These are phyloP conservation scores for Stegostoma tigrinum DNA, from an alignment of 2,113 vertebrate species.

Conservation along the genomic window DNA sequence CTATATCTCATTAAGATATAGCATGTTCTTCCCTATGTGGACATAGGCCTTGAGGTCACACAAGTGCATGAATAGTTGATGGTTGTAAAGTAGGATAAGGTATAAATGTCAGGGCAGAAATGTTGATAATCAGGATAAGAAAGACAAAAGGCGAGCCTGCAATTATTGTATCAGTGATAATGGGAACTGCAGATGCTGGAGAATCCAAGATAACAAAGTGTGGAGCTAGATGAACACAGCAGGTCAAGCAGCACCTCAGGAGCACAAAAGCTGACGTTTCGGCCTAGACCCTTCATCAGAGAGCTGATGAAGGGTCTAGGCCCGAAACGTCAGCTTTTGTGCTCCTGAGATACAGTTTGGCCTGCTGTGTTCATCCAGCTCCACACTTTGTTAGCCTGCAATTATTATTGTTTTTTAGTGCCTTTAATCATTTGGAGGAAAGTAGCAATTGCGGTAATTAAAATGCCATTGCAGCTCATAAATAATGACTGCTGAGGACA, in stretches of 20 bases:
- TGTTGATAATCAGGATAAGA: constrained; percentile 37
- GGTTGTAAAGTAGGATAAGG: constrained; percentile 40
- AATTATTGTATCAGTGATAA: too few relatives aligned
- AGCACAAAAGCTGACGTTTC: too few relatives aligned
- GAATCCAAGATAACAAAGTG: too few relatives aligned
- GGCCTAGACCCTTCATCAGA: too few relatives aligned
- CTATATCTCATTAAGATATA: constrained; percentile 48
- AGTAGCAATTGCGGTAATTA: constrained; percentile 26
- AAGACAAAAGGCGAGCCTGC: constrained; percentile 39
- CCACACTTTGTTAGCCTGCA: too few relatives aligned
- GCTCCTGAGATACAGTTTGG: too few relatives aligned
- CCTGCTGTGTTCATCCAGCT: too few relatives aligned
- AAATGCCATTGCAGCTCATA: constrained; percentile 2
- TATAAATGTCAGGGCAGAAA: constrained; percentile 39
- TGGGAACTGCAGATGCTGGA: too few relatives aligned
- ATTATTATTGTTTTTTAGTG: constrained; percentile 37
- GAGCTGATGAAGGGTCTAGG: too few relatives aligned
- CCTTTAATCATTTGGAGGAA: constrained; percentile 39
- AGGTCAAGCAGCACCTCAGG: too few relatives aligned
- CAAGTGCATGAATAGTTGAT: constrained; percentile 41
- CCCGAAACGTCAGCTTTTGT: too few relatives aligned
- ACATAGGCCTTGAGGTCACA: constrained; percentile 44
- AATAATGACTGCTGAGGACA: not conserved
- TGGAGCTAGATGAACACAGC: too few relatives aligned
- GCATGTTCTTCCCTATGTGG: constrained; percentile 41